Conservation (phyloP, 2,797 vertebrate genomes). For the Enteromius trimaculatus region DNA sequence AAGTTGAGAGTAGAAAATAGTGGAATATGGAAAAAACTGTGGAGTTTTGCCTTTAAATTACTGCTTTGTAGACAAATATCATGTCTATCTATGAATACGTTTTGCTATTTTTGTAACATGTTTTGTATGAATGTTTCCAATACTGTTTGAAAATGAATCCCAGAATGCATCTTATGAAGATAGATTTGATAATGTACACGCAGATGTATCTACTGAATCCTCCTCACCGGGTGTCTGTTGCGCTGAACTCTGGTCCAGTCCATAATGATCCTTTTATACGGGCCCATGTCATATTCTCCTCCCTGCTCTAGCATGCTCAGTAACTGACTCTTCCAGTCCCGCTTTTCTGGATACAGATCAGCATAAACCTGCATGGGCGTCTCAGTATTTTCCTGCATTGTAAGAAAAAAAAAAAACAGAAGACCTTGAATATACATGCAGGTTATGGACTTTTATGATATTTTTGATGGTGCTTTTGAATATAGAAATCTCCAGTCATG, state of each 20-base stretch:
- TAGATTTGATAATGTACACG: not conserved
- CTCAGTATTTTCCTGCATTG: slow-evolving; percentile 58
- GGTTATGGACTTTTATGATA: not conserved
- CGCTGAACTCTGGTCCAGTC: slow-evolving; percentile 77
- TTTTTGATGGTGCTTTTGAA: not conserved
- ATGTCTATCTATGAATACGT: not conserved
- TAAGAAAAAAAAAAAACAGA: not conserved
- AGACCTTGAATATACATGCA: not conserved
- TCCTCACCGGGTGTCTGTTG: slow-evolving; percentile 71
- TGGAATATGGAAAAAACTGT: too few species aligned
- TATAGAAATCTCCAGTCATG: not conserved
- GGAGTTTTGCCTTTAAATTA: too few species aligned
- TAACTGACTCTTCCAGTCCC: slow-evolving; percentile 74
- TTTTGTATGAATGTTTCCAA: not conserved
- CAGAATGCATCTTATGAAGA: not conserved
- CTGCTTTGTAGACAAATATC: not conserved
- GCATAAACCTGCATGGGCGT: slow-evolving; percentile 55
- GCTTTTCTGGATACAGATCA: slow-evolving; percentile 67
- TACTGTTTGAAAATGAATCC: not conserved
- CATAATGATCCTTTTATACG: slow-evolving; percentile 75
- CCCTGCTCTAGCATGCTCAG: slow-evolving; percentile 75
- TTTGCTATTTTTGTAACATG: not conserved
- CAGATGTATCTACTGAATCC: not conserved
- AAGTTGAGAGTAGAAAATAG: too few species aligned
- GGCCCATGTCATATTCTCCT: slow-evolving; percentile 74